phyloP scores from a whole-genome alignment of 2,113 vertebrate species.

The Aldabrachelys gigantea region DNA sequence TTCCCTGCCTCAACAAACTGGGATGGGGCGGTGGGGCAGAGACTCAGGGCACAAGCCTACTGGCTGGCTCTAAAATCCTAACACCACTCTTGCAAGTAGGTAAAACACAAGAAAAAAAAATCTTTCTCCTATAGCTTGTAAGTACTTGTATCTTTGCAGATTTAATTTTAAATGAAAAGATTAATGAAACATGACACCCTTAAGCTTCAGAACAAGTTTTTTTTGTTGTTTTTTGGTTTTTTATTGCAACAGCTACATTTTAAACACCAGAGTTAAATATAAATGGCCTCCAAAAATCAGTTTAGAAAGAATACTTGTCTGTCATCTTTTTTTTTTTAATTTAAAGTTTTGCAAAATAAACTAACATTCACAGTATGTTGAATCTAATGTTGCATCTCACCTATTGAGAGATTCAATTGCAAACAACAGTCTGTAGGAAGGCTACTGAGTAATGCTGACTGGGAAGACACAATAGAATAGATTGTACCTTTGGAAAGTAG shows the following conservation, averaged over 20 bases:
- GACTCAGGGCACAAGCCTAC: neutral
- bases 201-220: slow-evolving; percentile 10
- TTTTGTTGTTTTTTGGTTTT: neutral
- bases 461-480: slow-evolving; percentile 59
- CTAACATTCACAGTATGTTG: slow-evolving; percentile 14
- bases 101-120: neutral
- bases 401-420: slow-evolving; percentile 41
- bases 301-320: slow-evolving; percentile 6
- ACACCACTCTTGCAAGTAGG: neutral
- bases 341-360: slow-evolving; percentile 31
- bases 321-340: neutral
- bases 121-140: neutral
- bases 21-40: neutral
- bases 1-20: neutral
- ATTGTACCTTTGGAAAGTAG: slow-evolving; percentile 63
- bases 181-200: neutral
- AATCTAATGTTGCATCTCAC: slow-evolving; percentile 49
- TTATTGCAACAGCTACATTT: neutral
- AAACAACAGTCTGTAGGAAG: slow-evolving; percentile 14
- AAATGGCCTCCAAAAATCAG: neutral
- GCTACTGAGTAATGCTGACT: slow-evolving; percentile 32
- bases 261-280: neutral
- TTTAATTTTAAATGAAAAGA: slow-evolving; percentile 17
- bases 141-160: neutral
- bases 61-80: neutral